Percentiles rank a stretch among this genome's conserved stretches.
These are phyloP conservation scores for Aphis craccivora DNA, from an alignment of 1,140 invertebrate species.

Conservation along the genomic window DNA sequence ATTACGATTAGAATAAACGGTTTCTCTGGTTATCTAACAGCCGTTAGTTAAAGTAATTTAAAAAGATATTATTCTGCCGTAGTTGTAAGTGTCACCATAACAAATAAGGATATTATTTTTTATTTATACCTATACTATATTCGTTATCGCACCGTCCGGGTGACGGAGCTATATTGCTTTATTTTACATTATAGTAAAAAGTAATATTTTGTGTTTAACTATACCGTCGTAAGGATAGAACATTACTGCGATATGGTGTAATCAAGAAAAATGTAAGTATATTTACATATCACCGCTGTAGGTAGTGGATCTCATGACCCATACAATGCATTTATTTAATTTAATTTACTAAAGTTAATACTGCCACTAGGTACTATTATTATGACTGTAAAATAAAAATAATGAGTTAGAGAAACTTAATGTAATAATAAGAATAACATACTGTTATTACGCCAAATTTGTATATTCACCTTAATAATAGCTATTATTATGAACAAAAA, in stretches of 20 bases:
- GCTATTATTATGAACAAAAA: too few relatives aligned
- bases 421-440: too few relatives aligned
- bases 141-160: neutral
- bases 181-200: neutral
- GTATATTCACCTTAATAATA: too few relatives aligned
- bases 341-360: too few relatives aligned
- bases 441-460: too few relatives aligned
- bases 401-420: too few relatives aligned
- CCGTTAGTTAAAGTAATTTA: too few relatives aligned
- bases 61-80: neutral
- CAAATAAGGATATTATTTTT: neutral
- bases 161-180: neutral
- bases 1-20: constrained; percentile 18
- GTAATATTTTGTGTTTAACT: neutral
- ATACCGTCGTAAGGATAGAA: neutral
- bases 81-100: neutral
- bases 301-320: too few relatives aligned
- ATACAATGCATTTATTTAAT: neutral
- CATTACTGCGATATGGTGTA: neutral
- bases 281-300: neutral
- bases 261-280: neutral
- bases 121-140: neutral
- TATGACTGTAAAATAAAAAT: too few relatives aligned
- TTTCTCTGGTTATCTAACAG: neutral
- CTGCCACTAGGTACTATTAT: too few relatives aligned